Base-by-base conservation (phyloP, 2,797 vertebrate genomes). In the Carcharodon carcharias region DNA sequence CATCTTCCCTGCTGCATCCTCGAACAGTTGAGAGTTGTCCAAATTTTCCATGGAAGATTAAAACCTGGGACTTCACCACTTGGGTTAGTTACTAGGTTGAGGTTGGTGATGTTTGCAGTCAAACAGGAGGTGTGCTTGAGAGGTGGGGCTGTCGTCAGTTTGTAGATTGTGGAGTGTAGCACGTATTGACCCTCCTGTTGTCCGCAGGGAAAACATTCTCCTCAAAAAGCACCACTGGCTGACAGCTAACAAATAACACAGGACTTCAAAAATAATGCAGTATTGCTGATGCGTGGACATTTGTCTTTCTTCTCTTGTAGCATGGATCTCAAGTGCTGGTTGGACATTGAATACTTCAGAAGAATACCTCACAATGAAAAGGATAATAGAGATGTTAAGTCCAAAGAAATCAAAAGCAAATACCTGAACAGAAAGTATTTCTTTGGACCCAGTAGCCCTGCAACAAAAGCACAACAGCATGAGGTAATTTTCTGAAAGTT, bases 391-490 rank as follows among this genome's bases (percentile, higher is more conserved):
- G 97, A 98, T 87, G 97, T 98, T 97, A 98, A 98, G 96, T 98
- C 97, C 45, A 96, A 97, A 87, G 97, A 98, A 54, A 98, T 99
- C 96, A 97, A 97, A 97, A 97, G 96, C 96, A 98, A 98, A 97
- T 99, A 99, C 96, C 97, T 99, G 97, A 98, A 98, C 97, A 97
- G 97, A 96, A 98, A 98, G 87, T 99, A 99, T 97, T 99, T 99
- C 97, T 99, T 99, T 97, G 98, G 99, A 96, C 96, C 98, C 0
- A 97, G 97, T 95, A 99, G 99, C 96, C 99, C 99, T 26, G 99
- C 99, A 96, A 98, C 98, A 96, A 97, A 96, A 96, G 96, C 98
- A 31, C 98, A 99, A 96, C 98, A 99, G 97, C 97, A 98, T 85
- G 97, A 98, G 98, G 98, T 98, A 98, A 96, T 77, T 16, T 31